Evolutionary conservation across 2,797 vertebrate genomes (phyloP).

Genomic region (Morus bassanus): DNA sequence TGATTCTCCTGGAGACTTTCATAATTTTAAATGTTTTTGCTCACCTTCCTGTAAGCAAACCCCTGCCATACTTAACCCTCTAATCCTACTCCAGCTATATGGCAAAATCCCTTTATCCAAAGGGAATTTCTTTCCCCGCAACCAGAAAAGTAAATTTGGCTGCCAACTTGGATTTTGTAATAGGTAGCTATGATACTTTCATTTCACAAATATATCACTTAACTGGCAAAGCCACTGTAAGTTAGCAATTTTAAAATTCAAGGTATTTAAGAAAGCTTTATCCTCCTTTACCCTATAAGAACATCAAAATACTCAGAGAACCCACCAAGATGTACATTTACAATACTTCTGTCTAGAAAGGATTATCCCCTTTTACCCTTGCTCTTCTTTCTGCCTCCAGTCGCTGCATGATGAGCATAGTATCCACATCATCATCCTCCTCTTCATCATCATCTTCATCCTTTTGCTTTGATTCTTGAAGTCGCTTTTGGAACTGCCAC

Average conservation of each 20-base stretch:
- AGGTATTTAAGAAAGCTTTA: background rate
- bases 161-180: background rate
- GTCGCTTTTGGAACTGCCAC: constrained; percentile 98
- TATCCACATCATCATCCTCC: constrained; percentile 92
- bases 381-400: constrained; percentile 96
- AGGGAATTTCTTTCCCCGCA: background rate
- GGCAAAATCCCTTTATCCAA: background rate
- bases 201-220: background rate
- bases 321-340: background rate
- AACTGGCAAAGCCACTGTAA: background rate
- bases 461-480: constrained; percentile 95
- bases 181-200: background rate
- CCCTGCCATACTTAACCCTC: background rate
- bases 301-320: background rate
- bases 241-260: background rate
- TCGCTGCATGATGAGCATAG: constrained; percentile 94
- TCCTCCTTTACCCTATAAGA: background rate
- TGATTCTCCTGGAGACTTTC: background rate
- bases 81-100: background rate
- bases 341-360: background rate
- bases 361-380: constrained; percentile 84
- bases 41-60: background rate
- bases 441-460: constrained; percentile 97
- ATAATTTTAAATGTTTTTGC: background rate
- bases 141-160: background rate